Evolutionary conservation across 2,797 vertebrate genomes (phyloP), one percentile per base, ranked within the genome.

Genomic region (Alosa sapidissima): DNA sequence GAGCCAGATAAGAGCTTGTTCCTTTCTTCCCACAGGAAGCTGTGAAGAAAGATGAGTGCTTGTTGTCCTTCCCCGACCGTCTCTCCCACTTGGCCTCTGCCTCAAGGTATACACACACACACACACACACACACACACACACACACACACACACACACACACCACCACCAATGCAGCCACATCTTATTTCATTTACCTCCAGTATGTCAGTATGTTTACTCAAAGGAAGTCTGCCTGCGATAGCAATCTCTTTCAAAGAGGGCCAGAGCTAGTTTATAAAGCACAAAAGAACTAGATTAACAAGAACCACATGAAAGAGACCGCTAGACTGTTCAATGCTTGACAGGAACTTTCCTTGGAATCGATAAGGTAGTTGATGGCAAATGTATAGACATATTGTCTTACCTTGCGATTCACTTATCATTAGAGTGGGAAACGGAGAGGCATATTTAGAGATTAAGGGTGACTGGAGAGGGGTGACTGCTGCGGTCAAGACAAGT

Each of bases 21-120:
- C 8, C 47, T 81, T 81, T 88, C 87, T 91, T 92, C 89, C 91
- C 87, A 33, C 93, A 96, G 96, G 95, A 96, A 93, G 96, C 94
- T 88, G 94, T 96, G 90, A 96, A 96, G 92, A 96, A 96, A 89
- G 94, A 96, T 89, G 94, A 95, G 92, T 93, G 93, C 90, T 93
- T 96, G 89, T 93, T 96, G 84, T 94, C 94, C 65, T 96, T 96
- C 92, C 93, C 94, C 81, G 93, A 94, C 93, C 95, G 95, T 92
- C 92, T 96, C 89, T 92, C 93, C 87, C 96, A 96, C 81, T 92
- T 96, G 87, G 93, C 95, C 90, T 82, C 94, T 83, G 95, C 95
- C 87, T 96, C 94, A 84, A 95, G 96, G 96, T 96, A 85, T 90
- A 94, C 33, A 41, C 33, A 33, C 65, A 33, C 33, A 14, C 65